Evolutionary conservation across 2,888 invertebrate genomes (phyloP).

Genomic region (Tetropium fuscum): DNA sequence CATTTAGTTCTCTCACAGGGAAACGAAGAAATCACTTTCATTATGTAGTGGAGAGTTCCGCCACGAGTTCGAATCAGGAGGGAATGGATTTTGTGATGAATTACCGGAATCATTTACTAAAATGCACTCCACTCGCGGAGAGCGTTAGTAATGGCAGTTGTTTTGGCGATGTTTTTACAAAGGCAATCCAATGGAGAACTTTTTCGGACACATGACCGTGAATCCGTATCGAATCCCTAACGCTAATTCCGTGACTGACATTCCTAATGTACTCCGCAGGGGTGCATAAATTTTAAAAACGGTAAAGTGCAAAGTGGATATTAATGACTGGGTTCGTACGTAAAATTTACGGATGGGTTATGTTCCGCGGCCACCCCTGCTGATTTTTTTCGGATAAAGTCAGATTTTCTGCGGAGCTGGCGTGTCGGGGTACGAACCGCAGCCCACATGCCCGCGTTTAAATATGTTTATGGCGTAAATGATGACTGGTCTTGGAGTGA

Average conservation of each 20-base stretch:
- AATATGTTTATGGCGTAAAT: constrained; percentile 3
- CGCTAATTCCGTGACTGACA: constrained; percentile 17
- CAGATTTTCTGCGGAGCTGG: constrained; percentile 5
- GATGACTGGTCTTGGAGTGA: neutral
- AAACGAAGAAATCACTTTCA: too few relatives aligned
- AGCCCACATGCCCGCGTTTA: neutral
- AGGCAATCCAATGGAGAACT: too few relatives aligned
- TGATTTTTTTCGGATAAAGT: constrained; percentile 10
- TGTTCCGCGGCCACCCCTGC: neutral
- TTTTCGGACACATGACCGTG: constrained; percentile 2
- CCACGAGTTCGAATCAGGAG: too few relatives aligned
- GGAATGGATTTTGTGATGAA: too few relatives aligned
- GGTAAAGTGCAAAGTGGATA: neutral
- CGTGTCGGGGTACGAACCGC: neutral
- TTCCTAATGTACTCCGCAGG: constrained; percentile 1
- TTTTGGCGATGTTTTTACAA: too few relatives aligned
- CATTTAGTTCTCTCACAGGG: too few relatives aligned
- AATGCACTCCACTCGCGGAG: too few relatives aligned
- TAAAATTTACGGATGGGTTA: constrained; percentile 14
- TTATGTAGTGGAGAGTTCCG: too few relatives aligned
- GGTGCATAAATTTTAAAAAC: constrained; percentile 21
- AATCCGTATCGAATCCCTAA: neutral
- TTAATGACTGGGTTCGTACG: constrained; percentile 12
- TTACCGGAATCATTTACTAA: too few relatives aligned
- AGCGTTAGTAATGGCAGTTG: too few relatives aligned